A percentile compares a stretch with the other conserved stretches of the same genome.
These are phyloP conservation scores for Tragulus kanchil DNA, from an alignment of 2,113 vertebrate genomes.

Conservation along the genomic window DNA sequence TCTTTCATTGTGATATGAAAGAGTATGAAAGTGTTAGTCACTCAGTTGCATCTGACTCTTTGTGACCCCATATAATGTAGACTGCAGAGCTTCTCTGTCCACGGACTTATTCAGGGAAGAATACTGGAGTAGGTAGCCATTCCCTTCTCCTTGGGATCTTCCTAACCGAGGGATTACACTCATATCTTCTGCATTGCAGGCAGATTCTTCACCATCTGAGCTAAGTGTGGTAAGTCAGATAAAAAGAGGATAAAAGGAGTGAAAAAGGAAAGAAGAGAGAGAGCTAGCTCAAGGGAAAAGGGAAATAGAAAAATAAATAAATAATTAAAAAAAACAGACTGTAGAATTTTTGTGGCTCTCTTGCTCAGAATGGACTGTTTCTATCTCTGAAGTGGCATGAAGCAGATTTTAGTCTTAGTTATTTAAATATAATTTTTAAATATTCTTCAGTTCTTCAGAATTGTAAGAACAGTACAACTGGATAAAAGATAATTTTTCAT, in stretches of 20 bases:
- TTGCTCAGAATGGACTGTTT: not conserved
- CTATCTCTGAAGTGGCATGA: not conserved
- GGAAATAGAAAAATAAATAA: not conserved
- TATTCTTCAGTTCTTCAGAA: not conserved
- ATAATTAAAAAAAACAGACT: not conserved
- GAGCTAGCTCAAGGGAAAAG: accelerated
- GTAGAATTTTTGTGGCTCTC: not conserved
- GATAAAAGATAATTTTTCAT: constrained; percentile 76
- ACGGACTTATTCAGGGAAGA: not conserved
- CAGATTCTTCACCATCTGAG: not conserved
- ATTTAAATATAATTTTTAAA: constrained; percentile 44
- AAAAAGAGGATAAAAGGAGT: too few species aligned
- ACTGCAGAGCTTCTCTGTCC: not conserved
- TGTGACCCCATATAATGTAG: not conserved
- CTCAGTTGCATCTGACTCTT: not conserved
- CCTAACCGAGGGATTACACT: not conserved
- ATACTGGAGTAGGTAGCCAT: not conserved
- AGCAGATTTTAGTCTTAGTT: not conserved
- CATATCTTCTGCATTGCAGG: not conserved
- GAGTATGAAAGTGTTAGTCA: not conserved
- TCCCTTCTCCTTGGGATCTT: not conserved
- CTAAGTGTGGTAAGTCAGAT: not conserved
- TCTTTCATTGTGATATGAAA: not conserved
- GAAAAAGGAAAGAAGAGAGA: not conserved
- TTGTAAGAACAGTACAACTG: constrained; percentile 41